Evolutionary conservation across 2,113 vertebrate species (phyloP), one percentile per base, ranked within the genome.

Genomic region (Lycocorax pyrrhopterus): DNA sequence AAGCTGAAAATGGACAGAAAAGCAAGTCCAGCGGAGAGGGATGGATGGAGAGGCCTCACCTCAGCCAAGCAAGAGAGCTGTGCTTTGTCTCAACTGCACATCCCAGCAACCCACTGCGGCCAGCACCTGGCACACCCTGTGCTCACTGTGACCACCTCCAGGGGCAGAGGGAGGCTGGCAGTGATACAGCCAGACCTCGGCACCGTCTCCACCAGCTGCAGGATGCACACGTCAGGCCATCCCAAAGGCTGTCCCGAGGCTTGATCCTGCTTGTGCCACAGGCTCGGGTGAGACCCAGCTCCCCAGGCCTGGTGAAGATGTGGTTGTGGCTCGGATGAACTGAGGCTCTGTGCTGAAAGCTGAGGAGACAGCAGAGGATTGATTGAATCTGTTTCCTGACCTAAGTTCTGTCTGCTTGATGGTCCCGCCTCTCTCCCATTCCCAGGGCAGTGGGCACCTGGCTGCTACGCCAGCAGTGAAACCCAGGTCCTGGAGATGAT

Each of bases 61-160:
- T 49, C 22, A 29, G 21, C 46, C 43, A 53, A 60, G 39, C 41
- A 41, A 35, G 49, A 41, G 19, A 25, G 35, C 9, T 29, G 74
- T 20, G 30, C 13, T 73, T 26, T 52, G 17, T 14, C 25, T 41
- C 1, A 0, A 3, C 27, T 68, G 49, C 7, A 11, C 39, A 9
- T 19, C 18, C 51, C 43, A 35, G 30, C 19, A 62, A 14, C 14
- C 5, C 4, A 1, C 64, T 44, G 66, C 60, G 44, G 35, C 9
- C 52, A 60, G 8, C 2, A 2, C 19, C 53, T 16, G 27, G 44
- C 53, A 20, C 20, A n/a, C 26, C n/a, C 3, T 0, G 3, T 9
- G 66, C 44, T 59, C 11, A 0, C 46, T 39, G 87, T 15, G 33
- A 35, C 12, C 23, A 3, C 4, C 52, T 27, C 6, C 10, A 64